Evolutionary conservation across 1,140 invertebrate genomes (phyloP).

Genomic region (Sycophila sp.): DNA sequence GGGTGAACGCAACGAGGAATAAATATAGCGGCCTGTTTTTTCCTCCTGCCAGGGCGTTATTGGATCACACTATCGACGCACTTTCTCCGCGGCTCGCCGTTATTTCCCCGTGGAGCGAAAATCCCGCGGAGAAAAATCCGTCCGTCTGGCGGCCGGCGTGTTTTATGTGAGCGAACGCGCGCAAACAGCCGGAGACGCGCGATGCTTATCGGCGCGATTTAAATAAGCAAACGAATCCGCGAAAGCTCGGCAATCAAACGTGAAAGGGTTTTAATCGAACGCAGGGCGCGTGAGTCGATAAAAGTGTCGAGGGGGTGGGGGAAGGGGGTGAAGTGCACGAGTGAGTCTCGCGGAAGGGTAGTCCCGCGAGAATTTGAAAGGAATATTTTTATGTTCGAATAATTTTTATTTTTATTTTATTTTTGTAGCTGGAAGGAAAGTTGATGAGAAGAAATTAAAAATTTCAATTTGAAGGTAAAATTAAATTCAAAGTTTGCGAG

Average conservation of each 20-base stretch:
- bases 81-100: constrained; percentile 9
- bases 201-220: constrained; percentile 22
- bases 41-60: not conserved
- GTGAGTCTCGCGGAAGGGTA: not conserved
- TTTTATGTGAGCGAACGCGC: not conserved
- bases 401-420: too few species aligned
- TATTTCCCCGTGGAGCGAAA: constrained; percentile 18
- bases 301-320: not conserved
- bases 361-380: not conserved
- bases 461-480: too few species aligned
- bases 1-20: constrained; percentile 1
- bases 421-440: too few species aligned
- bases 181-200: not conserved
- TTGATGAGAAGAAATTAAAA: not conserved
- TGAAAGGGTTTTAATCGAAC: constrained; percentile 20
- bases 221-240: constrained; percentile 24
- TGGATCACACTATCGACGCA: constrained; percentile 14
- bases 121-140: not conserved
- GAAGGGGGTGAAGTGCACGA: not conserved
- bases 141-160: not conserved
- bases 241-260: not conserved
- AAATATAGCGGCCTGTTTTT: constrained; percentile 6
- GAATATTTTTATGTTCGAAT: too few species aligned
- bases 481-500: too few species aligned
- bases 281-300: not conserved